Evolutionary conservation across 2,888 invertebrate species (phyloP).

Genomic region (Heliconius ethilla): DNA sequence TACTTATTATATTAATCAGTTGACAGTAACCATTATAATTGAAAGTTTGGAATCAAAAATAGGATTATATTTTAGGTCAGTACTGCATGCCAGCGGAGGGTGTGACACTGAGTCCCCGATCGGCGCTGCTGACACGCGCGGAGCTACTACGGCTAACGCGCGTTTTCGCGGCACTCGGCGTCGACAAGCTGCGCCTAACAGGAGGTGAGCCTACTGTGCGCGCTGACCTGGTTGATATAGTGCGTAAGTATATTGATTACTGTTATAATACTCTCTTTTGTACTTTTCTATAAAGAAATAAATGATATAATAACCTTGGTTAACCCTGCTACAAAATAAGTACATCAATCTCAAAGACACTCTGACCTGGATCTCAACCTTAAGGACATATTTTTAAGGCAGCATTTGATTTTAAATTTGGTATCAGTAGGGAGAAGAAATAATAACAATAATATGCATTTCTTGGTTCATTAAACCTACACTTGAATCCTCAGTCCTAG

Average conservation of each 20-base stretch:
- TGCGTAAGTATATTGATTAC: conserved; percentile 81
- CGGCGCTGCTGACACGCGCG: conserved; percentile 87
- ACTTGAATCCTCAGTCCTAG: no score
- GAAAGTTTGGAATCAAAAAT: no score
- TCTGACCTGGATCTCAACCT: no score
- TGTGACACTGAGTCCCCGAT: conserved; percentile 89
- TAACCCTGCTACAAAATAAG: no score
- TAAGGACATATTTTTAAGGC: no score
- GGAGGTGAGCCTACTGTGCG: conserved; percentile 98
- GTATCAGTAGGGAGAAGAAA: no score
- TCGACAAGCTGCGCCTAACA: conserved; percentile 95
- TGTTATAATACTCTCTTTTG: neutral
- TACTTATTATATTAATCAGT: neutral
- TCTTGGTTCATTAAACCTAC: no score
- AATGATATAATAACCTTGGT: no score
- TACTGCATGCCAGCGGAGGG: conserved; percentile 99
- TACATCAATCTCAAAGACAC: no score
- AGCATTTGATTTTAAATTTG: no score
- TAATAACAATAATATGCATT: no score
- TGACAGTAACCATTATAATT: neutral
- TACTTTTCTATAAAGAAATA: neutral
- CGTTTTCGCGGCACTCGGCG: conserved; percentile 93
- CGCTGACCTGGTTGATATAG: conserved; percentile 91
- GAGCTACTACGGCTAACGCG: conserved; percentile 91
- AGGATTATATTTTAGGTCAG: conserved; percentile 83